Base-by-base conservation (phyloP, 2,113 vertebrate genomes). In the Albula glossodonta region DNA sequence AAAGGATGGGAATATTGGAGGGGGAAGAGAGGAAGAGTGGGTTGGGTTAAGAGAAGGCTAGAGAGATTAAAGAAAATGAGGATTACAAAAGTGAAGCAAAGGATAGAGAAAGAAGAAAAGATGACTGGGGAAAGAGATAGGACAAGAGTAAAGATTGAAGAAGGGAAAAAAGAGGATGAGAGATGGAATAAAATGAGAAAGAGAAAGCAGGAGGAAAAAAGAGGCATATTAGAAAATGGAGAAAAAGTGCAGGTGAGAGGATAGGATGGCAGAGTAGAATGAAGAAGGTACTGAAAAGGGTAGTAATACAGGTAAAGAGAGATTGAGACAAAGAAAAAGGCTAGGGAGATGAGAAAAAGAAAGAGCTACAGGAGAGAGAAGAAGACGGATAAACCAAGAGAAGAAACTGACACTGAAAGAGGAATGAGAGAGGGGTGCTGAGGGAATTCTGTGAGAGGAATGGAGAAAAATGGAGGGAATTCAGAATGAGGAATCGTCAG, bases 1-100 rank as follows among this genome's bases (percentile, higher is more conserved):
- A 56, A 70, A 50, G 15, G 51, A 84, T 22, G 53, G 15, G 25
- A 49, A 84, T 11, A 31, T 50, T 13, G 51, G 83, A 83, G 80
- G 31, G 84, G 84, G 89, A 48, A 70, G 78, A 63, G 74, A 57
- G 25, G 70, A 52, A 51, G 52, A 9, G 48, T 22, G 86, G 86
- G 86, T 31, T 48, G n/a, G 13, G 25, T 48, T 10, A 48, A 78
- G 83, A 19, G 70, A 50, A 51, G 51, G 8, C 10, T 11, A 49
- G 13, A 79, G 31, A 74, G 25, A 5, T 66, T 70, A 31, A 50
- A 31, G 60, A 70, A 41, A 41, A 41, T 41, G 9, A 74, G 10
- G 5, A 63, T 25, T 66, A 9, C 63, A 52, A 63, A 25, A 60
- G n/a, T 31, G n/a, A n/a, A 56, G 53, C 31, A 41, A 53, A 48